Evolutionary conservation across 37 sponge, comb jelly and placozoan genomes (phyloP).

Genomic region (Trichoplax adhaerens): DNA sequence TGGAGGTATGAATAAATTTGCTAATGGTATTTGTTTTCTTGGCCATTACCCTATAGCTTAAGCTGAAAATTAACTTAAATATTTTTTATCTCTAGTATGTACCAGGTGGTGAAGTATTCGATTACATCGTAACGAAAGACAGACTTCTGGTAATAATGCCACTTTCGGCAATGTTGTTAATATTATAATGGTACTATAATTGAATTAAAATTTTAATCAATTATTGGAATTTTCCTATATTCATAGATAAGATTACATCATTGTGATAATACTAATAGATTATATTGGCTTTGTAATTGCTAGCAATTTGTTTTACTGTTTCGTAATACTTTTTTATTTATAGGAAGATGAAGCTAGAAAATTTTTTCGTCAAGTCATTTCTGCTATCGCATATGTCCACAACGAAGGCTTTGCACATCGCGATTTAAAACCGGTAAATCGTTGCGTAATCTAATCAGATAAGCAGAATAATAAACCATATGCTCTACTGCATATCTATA

Average conservation of each 20-base stretch:
- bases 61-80: neutral
- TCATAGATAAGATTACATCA: neutral
- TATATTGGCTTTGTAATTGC: neutral
- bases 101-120: conserved; percentile 87
- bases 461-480: neutral
- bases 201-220: neutral
- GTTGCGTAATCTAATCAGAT: neutral
- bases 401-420: conserved; percentile 51
- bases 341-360: conserved; percentile 69
- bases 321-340: neutral
- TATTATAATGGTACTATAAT: neutral
- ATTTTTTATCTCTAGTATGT: conserved; percentile 44
- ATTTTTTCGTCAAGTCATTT: conserved; percentile 75
- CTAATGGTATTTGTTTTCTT: conserved; percentile 4
- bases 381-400: conserved; percentile 66
- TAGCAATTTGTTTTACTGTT: neutral
- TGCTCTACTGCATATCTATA: no score
- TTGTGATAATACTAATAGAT: neutral
- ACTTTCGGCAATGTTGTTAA: neutral
- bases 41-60: neutral
- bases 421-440: conserved; percentile 77
- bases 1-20: conserved; percentile 37
- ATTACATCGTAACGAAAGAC: conserved; percentile 89
- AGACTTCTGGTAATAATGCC: conserved; percentile 37
- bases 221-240: neutral